These are phyloP conservation scores for Connochaetes taurinus DNA, from an alignment of 2,113 vertebrate genomes.

Conservation along the genomic window DNA sequence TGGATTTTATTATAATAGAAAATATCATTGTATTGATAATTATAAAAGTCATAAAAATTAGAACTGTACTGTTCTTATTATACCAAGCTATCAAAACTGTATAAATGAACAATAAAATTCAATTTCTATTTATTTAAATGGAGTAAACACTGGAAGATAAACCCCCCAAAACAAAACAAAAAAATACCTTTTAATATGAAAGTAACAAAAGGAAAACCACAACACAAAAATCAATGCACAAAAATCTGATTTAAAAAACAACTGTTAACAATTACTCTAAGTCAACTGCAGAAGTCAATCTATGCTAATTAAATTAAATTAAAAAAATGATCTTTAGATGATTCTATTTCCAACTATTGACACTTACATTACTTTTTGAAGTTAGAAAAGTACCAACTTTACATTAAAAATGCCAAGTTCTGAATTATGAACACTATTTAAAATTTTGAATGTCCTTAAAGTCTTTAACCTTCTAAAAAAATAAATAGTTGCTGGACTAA, in stretches of 20 bases:
- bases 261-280: constrained; percentile 55
- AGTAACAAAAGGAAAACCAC: constrained; percentile 61
- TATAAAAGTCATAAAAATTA: constrained; percentile 82
- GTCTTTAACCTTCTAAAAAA: constrained; percentile 65
- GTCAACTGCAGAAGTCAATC: constrained; percentile 62
- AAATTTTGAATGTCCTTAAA: constrained; percentile 68
- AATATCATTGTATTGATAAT: constrained; percentile 60
- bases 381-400: constrained; percentile 69
- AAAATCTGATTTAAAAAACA: constrained; percentile 59
- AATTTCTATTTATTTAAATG: constrained; percentile 68
- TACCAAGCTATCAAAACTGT: constrained; percentile 74
- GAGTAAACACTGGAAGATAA: constrained; percentile 78
- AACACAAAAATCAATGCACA: constrained; percentile 60
- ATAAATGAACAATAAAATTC: constrained; percentile 77
- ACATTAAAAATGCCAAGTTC: constrained; percentile 66
- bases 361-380: constrained; percentile 60
- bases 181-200: constrained; percentile 53
- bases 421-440: constrained; percentile 71
- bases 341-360: constrained; percentile 59
- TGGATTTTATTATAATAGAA: constrained; percentile 79
- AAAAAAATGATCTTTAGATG: constrained; percentile 62
- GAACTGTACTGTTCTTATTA: constrained; percentile 70
- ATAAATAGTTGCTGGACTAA: constrained; percentile 78
- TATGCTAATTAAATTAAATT: constrained; percentile 64
- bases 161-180: constrained; percentile 24